These are phyloP conservation scores for Polyploca ridens DNA, from an alignment of 2,888 invertebrate genomes.

Conservation along the genomic window DNA sequence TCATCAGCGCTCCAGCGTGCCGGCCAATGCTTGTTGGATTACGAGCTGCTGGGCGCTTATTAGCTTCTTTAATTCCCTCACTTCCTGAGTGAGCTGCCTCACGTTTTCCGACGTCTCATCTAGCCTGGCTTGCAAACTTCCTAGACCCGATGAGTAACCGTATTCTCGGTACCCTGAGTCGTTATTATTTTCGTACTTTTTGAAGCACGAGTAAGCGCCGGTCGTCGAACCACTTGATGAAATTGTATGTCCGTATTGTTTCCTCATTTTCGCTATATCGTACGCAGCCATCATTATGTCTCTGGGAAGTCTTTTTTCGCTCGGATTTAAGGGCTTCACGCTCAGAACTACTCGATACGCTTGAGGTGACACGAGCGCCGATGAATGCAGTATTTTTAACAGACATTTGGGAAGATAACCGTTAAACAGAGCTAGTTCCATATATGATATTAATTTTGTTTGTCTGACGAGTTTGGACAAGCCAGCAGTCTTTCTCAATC, in stretches of 20 bases:
- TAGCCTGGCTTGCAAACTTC: slow-evolving; percentile 86
- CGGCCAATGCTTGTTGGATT: slow-evolving; percentile 77
- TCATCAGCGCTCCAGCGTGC: slow-evolving; percentile 78
- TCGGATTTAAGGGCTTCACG: slow-evolving; percentile 92
- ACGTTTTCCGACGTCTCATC: slow-evolving; percentile 89
- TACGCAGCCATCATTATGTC: slow-evolving; percentile 92
- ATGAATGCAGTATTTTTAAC: slow-evolving; percentile 89
- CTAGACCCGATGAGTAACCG: slow-evolving; percentile 83
- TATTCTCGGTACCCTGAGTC: slow-evolving; percentile 80
- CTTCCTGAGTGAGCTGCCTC: slow-evolving; percentile 87
- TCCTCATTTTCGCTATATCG: slow-evolving; percentile 90
- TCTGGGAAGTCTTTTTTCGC: slow-evolving; percentile 91
- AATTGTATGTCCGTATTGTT: slow-evolving; percentile 88
- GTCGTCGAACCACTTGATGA: slow-evolving; percentile 87
- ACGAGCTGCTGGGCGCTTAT: slow-evolving; percentile 81
- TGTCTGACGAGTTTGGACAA: slow-evolving; percentile 92
- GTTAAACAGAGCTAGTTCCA: slow-evolving; percentile 92
- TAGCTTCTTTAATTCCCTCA: slow-evolving; percentile 87
- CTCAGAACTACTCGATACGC: slow-evolving; percentile 92
- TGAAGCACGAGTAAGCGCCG: slow-evolving; percentile 86
- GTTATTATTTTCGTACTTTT: slow-evolving; percentile 87
- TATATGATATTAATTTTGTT: slow-evolving; percentile 94
- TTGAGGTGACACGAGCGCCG: slow-evolving; percentile 91
- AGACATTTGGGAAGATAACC: slow-evolving; percentile 91
- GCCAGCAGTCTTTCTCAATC: slow-evolving; percentile 93